Evolutionary conservation across 2,888 invertebrate species (phyloP).

Genomic region (Clunio marinus): DNA sequence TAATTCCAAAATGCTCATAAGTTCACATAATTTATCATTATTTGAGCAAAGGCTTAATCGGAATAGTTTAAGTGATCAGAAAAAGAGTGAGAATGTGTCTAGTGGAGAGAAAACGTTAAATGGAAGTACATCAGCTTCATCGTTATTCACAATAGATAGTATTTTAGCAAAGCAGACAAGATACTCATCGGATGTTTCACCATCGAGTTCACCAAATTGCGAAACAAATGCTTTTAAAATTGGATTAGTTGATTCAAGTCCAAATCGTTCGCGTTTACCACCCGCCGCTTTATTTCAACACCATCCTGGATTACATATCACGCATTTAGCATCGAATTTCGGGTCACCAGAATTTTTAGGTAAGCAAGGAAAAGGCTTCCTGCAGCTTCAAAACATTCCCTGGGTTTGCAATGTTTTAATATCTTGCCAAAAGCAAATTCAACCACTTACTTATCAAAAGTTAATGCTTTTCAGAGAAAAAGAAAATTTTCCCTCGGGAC

Average conservation of each 20-base stretch:
- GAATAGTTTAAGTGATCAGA: slow-evolving; percentile 21
- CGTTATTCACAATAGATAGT: slow-evolving; percentile 81
- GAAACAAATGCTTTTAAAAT: slow-evolving; percentile 45
- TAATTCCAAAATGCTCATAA: slow-evolving; percentile 31
- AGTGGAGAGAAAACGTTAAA: slow-evolving; percentile 10
- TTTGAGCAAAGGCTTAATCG: slow-evolving; percentile 22
- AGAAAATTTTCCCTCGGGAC: slow-evolving; percentile 22
- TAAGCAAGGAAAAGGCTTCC: slow-evolving; percentile 53
- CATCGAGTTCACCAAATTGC: slow-evolving; percentile 56
- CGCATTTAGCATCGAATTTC: slow-evolving; percentile 53
- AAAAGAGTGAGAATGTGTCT: slow-evolving; percentile 30
- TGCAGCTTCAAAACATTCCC: not conserved
- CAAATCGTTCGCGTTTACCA: slow-evolving; percentile 51
- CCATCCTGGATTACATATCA: slow-evolving; percentile 52
- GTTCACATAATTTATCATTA: slow-evolving; percentile 29
- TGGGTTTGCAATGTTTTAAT: not conserved
- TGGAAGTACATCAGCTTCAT: slow-evolving; percentile 53
- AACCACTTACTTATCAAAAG: not conserved
- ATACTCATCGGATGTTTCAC: slow-evolving; percentile 50
- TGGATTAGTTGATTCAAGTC: slow-evolving; percentile 44
- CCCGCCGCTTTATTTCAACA: slow-evolving; percentile 57
- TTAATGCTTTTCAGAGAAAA: not conserved
- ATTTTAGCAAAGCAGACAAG: slow-evolving; percentile 66
- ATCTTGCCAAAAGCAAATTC: too few species aligned
- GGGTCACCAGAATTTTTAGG: slow-evolving; percentile 76